Conservation (phyloP, 2,113 vertebrate species). For the Hippopotamus amphibius region DNA sequence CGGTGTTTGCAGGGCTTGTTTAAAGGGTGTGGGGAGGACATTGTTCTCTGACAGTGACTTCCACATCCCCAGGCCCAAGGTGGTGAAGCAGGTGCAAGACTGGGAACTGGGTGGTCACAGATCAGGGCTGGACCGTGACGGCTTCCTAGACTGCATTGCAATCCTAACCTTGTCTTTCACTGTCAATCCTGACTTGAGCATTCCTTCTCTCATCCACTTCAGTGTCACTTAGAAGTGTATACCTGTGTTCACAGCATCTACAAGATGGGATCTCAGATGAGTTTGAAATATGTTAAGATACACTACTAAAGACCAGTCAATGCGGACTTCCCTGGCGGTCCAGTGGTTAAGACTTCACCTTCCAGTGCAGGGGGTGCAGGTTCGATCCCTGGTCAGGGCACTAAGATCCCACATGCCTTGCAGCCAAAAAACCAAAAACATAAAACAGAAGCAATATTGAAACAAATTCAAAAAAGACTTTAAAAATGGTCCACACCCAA, state of each 20-base stretch:
- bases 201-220: not conserved
- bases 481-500: too few species aligned
- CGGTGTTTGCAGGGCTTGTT: not conserved
- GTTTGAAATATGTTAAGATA: not conserved
- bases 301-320: not conserved
- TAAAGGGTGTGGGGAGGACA: not conserved
- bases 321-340: too few species aligned
- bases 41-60: not conserved
- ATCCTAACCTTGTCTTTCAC: not conserved
- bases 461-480: too few species aligned
- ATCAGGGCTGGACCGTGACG: fast-evolving
- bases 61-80: not conserved
- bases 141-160: too few species aligned
- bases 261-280: not conserved
- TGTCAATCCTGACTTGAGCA: too few species aligned
- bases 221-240: too few species aligned
- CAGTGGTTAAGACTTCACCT: too few species aligned
- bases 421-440: too few species aligned
- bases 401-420: too few species aligned
- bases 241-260: not conserved
- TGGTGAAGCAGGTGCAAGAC: not conserved
- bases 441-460: too few species aligned
- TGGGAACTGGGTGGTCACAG: not conserved
- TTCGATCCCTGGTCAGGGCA: too few species aligned
- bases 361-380: too few species aligned